phyloP scores from a whole-genome alignment of 2,113 vertebrate genomes.

The Tachuris rubrigastra region DNA sequence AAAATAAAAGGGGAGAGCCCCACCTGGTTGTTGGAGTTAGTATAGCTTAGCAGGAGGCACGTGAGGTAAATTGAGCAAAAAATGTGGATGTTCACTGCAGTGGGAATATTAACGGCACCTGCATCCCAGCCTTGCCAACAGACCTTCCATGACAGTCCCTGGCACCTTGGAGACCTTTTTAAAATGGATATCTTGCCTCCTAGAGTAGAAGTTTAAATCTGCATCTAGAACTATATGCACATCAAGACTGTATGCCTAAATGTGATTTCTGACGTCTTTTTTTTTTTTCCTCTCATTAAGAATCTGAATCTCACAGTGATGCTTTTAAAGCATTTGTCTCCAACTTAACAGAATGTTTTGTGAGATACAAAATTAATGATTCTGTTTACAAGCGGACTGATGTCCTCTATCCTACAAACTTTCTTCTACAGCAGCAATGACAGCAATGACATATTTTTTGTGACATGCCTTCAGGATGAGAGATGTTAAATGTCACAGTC shows the following conservation, averaged over 20 bases:
- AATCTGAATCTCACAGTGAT: neutral
- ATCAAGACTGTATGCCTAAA: neutral
- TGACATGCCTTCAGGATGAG: neutral
- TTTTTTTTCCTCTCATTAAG: neutral
- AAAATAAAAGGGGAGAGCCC: neutral
- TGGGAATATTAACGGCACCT: too few species aligned
- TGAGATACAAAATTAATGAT: neutral
- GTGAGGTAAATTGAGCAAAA: neutral
- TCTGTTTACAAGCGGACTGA: neutral
- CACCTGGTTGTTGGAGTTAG: rapidly evolving
- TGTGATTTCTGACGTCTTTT: neutral
- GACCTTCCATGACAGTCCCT: neutral
- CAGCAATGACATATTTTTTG: neutral
- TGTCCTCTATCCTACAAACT: neutral
- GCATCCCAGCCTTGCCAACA: neutral
- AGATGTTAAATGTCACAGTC: neutral
- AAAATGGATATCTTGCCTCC: neutral
- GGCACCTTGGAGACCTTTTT: too few species aligned
- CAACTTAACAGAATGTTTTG: neutral
- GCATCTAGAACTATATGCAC: neutral
- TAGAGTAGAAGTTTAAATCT: neutral
- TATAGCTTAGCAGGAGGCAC: neutral
- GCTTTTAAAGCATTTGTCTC: neutral
- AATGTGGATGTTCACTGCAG: neutral
- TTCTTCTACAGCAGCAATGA: neutral